Conservation (phyloP, 2,888 invertebrate genomes). For the Cerastis rubricosa region DNA sequence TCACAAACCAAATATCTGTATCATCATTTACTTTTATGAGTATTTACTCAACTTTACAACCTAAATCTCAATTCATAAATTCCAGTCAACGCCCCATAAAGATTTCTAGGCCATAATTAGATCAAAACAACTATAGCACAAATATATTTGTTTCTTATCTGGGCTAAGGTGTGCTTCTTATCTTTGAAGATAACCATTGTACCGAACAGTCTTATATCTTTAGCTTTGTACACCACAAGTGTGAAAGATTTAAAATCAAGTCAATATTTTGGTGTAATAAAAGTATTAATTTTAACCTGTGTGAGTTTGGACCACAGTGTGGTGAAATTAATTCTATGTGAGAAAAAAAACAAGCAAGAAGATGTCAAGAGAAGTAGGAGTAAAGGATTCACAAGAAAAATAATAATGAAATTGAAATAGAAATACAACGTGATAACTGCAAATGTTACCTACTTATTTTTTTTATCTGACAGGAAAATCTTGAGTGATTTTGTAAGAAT, state of each 20-base stretch:
- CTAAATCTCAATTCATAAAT: conserved; percentile 4
- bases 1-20: background rate
- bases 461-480: conserved; percentile 46
- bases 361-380: background rate
- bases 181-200: conserved; percentile 74
- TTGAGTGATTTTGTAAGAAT: background rate
- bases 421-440: conserved; percentile 18
- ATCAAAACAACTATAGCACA: conserved; percentile 63
- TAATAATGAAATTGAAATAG: background rate
- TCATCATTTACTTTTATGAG: background rate
- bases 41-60: background rate
- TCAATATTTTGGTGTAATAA: conserved; percentile 47
- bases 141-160: conserved; percentile 76
- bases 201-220: conserved; percentile 43
- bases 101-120: conserved; percentile 64
- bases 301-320: background rate
- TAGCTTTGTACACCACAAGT: conserved; percentile 29
- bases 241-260: conserved; percentile 8
- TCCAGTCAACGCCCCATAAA: conserved; percentile 56
- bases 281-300: conserved; percentile 3
- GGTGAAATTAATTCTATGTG: background rate
- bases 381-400: conserved; percentile 2
- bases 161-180: conserved; percentile 77
- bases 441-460: conserved; percentile 45
- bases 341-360: background rate